Percentiles rank a stretch among this genome's conserved stretches.
These are phyloP conservation scores for Andricus curvator DNA, from an alignment of 2,888 invertebrate species.

Conservation along the genomic window DNA sequence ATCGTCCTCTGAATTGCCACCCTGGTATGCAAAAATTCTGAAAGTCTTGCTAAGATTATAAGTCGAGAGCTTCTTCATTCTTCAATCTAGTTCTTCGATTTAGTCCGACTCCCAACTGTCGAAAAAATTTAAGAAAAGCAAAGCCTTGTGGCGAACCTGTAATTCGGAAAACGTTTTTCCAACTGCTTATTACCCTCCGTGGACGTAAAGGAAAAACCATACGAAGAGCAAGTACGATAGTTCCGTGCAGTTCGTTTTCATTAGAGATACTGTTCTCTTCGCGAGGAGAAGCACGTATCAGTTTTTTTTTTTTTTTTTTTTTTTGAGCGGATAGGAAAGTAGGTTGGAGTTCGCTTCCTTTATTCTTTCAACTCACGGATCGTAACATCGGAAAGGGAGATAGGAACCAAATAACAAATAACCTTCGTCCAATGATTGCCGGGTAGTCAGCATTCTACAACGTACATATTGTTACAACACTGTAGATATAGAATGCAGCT, in stretches of 20 bases:
- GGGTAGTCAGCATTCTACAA: background rate
- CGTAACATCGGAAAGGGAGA: background rate
- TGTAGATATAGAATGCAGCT: background rate
- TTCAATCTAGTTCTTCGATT: background rate
- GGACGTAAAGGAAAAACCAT: slow-evolving; percentile 23
- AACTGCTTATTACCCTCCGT: slow-evolving; percentile 13
- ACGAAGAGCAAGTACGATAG: slow-evolving; percentile 15
- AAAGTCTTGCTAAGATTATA: background rate
- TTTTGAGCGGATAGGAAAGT: slow-evolving; percentile 1
- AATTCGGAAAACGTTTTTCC: background rate
- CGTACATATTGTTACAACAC: slow-evolving; percentile 12
- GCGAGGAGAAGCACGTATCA: slow-evolving; percentile 21
- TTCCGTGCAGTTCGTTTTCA: slow-evolving; percentile 29
- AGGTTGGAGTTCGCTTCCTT: slow-evolving; percentile 21
- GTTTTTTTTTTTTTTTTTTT: slow-evolving; percentile 23
- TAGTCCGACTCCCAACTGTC: background rate
- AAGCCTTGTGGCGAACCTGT: background rate
- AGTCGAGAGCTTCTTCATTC: background rate
- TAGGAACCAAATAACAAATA: slow-evolving; percentile 36
- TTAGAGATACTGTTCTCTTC: slow-evolving; percentile 31
- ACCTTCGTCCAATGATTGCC: slow-evolving; percentile 38
- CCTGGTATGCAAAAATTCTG: background rate
- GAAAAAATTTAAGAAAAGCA: background rate
- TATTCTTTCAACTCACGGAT: slow-evolving; percentile 36
- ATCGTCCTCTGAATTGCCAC: too few species aligned